Conservation (phyloP, 2,797 vertebrate species). For the Microctenopoma lineatum region DNA sequence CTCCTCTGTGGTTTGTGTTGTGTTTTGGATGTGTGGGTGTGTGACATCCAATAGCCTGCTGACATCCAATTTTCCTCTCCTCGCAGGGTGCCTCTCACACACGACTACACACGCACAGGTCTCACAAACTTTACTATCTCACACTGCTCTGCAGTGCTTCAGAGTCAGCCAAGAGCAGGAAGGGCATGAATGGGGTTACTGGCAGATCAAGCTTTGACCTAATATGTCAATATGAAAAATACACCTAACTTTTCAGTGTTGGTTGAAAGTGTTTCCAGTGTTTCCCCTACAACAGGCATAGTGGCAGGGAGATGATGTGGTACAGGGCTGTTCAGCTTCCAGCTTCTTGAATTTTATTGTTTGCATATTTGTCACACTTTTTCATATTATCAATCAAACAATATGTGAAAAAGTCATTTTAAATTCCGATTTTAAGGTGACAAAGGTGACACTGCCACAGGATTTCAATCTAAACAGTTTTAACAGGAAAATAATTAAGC, state of each 20-base stretch:
- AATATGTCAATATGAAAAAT: slow-evolving; percentile 14
- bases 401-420: no score
- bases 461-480: neutral
- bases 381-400: no score
- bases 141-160: slow-evolving; percentile 44
- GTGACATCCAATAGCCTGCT: slow-evolving; percentile 43
- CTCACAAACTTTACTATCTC: slow-evolving; percentile 32
- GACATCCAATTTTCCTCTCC: slow-evolving; percentile 57
- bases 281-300: no score
- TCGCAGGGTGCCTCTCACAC: slow-evolving; percentile 46
- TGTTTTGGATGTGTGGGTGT: slow-evolving; percentile 12
- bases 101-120: slow-evolving; percentile 7
- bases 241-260: slow-evolving; percentile 3
- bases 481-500: slow-evolving; percentile 17
- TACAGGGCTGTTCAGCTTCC: no score
- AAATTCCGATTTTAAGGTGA: no score
- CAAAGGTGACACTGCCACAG: no score
- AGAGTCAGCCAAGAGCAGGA: slow-evolving; percentile 57
- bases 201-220: slow-evolving; percentile 48
- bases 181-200: slow-evolving; percentile 44
- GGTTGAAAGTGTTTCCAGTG: neutral
- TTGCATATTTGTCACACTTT: no score
- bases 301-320: no score
- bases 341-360: no score
- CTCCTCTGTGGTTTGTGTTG: slow-evolving; percentile 6